Evolutionary conservation across 1,140 invertebrate species (phyloP), one percentile per base, ranked within the genome.

Genomic region (Nephila pilipes): DNA sequence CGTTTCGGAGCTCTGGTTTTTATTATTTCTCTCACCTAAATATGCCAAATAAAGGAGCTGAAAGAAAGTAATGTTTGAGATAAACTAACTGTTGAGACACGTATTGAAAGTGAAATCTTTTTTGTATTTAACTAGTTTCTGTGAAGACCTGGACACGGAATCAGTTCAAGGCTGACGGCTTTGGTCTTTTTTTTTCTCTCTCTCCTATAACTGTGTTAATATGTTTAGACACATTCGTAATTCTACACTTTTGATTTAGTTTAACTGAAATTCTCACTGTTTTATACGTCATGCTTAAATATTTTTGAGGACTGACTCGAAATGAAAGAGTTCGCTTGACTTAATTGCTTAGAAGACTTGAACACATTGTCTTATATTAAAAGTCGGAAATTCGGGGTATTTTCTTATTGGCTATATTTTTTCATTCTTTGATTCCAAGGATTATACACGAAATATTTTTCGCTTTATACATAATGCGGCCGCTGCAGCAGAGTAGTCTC

Each of bases 21-120:
- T 75, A 32, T 75, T 75, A 75, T 36, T 75, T 32, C 18, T 18
- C 32, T 75, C 69, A 75, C 69, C 69, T 75, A 75, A 75, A 75
- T 75, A 36, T 18, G 25, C 16, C 32, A 32, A 29, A 75, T 75
- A 29, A 18, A 75, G 69, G 20, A 75, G 32, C 3, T 2, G 32
- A 75, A 75, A 18, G 69, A 32, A 75, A 75, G 29, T 75, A 32
- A 75, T 36, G 69, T 75, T 36, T 75, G 18, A 29, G 69, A 75
- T 75, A 75, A 75, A 75, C 29, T 8, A 25, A 20, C 69, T 36
- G 69, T 36, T 36, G 32, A 75, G 69, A 75, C 69, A 75, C 16
- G 69, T 29, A 18, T 75, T 32, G 69, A 75, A 75, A 75, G 69
- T 75, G 69, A 75, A 75, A 75, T 32, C 69, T 20, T 75, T 36